A percentile compares a stretch with the other conserved stretches of the same genome.
Evolutionary conservation across 2,888 invertebrate species (phyloP).

Genomic region (Acronicta leporina): DNA sequence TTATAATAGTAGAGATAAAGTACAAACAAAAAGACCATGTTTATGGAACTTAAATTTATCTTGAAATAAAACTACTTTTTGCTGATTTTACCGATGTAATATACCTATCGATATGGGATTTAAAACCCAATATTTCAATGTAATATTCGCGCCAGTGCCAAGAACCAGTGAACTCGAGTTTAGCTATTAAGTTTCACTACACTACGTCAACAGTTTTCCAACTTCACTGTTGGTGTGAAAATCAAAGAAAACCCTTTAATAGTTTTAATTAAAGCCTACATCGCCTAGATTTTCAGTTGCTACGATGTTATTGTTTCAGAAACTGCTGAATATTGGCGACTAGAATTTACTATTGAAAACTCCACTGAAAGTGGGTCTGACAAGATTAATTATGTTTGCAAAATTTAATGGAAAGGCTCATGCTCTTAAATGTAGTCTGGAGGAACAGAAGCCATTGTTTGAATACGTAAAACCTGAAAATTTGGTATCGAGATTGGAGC

Average conservation of each 20-base stretch:
- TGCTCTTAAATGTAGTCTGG: conserved; percentile 20
- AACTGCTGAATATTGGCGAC: conserved; percentile 21
- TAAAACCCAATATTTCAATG: too few species aligned
- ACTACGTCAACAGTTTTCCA: too few species aligned
- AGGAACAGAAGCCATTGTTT: conserved; percentile 51
- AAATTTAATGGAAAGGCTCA: conserved; percentile 20
- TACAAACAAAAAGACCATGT: too few species aligned
- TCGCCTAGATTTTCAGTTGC: conserved; percentile 4
- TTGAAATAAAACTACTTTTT: too few species aligned
- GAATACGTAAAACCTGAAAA: conserved; percentile 64
- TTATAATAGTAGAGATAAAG: too few species aligned
- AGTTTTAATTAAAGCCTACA: conserved; percentile 6
- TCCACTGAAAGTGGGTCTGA: conserved; percentile 17
- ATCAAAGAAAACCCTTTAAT: too few species aligned
- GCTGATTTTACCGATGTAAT: too few species aligned
- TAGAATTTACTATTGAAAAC: conserved; percentile 26
- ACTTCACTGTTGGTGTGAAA: not conserved
- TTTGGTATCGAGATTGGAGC: conserved; percentile 61
- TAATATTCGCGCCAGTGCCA: too few species aligned
- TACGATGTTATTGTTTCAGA: conserved; percentile 14
- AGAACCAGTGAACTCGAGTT: too few species aligned
- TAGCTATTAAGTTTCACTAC: too few species aligned
- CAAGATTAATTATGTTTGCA: conserved; percentile 40
- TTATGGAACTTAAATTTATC: too few species aligned
- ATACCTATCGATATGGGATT: too few species aligned